phyloP scores from a whole-genome alignment of 2,797 vertebrate genomes.

The Scomberomorus guttatus region DNA sequence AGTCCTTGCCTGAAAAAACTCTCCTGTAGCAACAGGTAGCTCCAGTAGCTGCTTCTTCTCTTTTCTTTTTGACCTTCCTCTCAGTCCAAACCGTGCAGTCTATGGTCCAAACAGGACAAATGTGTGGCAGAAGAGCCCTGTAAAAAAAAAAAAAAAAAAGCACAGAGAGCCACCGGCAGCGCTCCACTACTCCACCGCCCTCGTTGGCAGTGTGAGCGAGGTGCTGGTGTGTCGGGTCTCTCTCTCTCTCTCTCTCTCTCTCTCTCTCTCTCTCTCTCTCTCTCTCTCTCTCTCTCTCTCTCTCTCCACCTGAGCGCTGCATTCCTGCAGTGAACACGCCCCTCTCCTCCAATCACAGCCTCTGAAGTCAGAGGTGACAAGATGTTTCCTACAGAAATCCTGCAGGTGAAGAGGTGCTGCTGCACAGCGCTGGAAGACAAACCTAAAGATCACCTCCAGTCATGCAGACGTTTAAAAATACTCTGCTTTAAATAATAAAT shows the following conservation, averaged over 20 bases:
- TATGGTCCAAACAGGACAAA: background rate
- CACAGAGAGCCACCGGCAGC: slow-evolving; percentile 4
- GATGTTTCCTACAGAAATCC: background rate
- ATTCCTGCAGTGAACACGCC: slow-evolving; percentile 72
- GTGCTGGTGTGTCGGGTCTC: background rate
- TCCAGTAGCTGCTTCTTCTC: background rate
- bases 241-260: background rate
- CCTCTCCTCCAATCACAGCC: slow-evolving; percentile 67
- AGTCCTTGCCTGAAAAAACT: background rate
- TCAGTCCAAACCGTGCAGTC: background rate
- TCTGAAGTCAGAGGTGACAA: slow-evolving; percentile 29
- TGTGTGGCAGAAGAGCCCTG: background rate
- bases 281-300: slow-evolving; percentile 21
- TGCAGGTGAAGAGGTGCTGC: slow-evolving; percentile 3
- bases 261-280: background rate
- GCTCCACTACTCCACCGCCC: background rate
- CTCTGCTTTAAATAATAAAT: background rate
- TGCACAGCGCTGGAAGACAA: background rate
- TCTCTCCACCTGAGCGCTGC: slow-evolving; percentile 71
- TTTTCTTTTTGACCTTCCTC: background rate
- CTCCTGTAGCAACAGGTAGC: slow-evolving; percentile 10
- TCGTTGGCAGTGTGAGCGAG: background rate
- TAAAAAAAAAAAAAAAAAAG: too few species aligned
- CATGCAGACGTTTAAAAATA: background rate
- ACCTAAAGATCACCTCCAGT: too few species aligned